A percentile compares a stretch with the other conserved stretches of the same genome.
These are phyloP conservation scores for Argyra leucocephala DNA, from an alignment of 2,888 invertebrate species.

Conservation along the genomic window DNA sequence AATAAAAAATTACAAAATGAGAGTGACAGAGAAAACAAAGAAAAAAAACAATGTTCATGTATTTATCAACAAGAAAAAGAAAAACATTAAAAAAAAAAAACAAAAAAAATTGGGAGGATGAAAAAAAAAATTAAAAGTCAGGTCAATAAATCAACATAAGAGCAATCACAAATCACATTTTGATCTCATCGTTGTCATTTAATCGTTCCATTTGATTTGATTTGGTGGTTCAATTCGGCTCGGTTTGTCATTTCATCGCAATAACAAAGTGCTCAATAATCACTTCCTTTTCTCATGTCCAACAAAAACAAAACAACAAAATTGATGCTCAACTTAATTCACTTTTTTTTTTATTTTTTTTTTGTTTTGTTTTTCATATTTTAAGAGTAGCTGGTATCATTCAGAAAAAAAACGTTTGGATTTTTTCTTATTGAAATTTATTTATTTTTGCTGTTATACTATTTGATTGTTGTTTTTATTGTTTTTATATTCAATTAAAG, in stretches of 20 bases:
- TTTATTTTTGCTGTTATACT: background rate
- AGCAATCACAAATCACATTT: slow-evolving; percentile 21
- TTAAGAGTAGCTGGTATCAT: background rate
- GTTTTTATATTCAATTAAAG: background rate
- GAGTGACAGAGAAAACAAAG: too few relatives aligned
- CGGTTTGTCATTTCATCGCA: slow-evolving; percentile 6
- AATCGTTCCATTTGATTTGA: slow-evolving; percentile 3
- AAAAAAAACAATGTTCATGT: too few relatives aligned
- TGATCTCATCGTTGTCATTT: background rate
- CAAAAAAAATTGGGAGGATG: background rate
- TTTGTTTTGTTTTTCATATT: background rate
- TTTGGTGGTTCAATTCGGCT: background rate
- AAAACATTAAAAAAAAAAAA: background rate
- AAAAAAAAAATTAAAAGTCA: slow-evolving; percentile 14
- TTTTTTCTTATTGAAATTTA: background rate
- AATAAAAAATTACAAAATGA: too few relatives aligned
- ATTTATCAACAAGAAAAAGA: too few relatives aligned
- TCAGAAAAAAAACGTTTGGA: background rate
- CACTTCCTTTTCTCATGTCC: slow-evolving; percentile 1
- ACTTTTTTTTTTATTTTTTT: background rate
- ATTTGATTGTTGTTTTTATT: background rate
- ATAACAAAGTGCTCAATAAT: slow-evolving; percentile 6
- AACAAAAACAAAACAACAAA: background rate
- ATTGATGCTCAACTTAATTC: background rate
- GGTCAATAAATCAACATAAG: slow-evolving; percentile 27